Evolutionary conservation across 1,140 invertebrate genomes (phyloP), one percentile per base, ranked within the genome.

Genomic region (Neuroterus valhalla): DNA sequence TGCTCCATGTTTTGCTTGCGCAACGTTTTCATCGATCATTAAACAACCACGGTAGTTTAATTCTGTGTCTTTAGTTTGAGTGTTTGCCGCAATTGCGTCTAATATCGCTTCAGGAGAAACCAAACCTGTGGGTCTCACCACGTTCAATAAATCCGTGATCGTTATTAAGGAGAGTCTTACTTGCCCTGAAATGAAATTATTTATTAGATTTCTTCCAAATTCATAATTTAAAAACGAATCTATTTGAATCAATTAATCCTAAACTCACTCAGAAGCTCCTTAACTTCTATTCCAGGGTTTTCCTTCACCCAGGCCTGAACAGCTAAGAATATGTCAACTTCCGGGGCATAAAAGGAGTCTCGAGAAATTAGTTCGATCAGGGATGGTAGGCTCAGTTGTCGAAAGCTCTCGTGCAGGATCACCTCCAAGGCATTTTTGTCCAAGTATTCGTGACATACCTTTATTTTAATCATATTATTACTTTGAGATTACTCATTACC

Each of bases 341-440:
- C 98, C 4, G 95, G 93, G 0, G 96, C 97, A 91, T 96, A 99
- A 90, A 99, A 99, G 1, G 98, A 99, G 90, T 99, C 96, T 68
- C 98, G 91, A 66, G 94, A 92, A 45, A 99, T 92, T n/a, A 99
- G 91, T 85, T 96, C 95, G 80, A 94, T 93, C 19, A 97, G 85
- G 2, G 95, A 95, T 84, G 92, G 92, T 91, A 95, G 80, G 72
- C 97, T 98, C 4, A 99, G 90, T 82, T 94, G 92, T 11, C 95
- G 87, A 88, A 99, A 98, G 12, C 94, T 93, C 78, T 98, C 95
- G 82, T 96, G 95, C 71, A 93, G 91, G 48, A 99, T 92, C 12
- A 99, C 93, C 68, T 96, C 94, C 0, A 90, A 88, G 3, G 98
- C 97, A 91, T 98, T 94, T 79, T 93, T 93, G 88, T 99, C 98